Base-by-base conservation (phyloP, 2,797 vertebrate genomes). In the Cephalopachus bancanus region DNA sequence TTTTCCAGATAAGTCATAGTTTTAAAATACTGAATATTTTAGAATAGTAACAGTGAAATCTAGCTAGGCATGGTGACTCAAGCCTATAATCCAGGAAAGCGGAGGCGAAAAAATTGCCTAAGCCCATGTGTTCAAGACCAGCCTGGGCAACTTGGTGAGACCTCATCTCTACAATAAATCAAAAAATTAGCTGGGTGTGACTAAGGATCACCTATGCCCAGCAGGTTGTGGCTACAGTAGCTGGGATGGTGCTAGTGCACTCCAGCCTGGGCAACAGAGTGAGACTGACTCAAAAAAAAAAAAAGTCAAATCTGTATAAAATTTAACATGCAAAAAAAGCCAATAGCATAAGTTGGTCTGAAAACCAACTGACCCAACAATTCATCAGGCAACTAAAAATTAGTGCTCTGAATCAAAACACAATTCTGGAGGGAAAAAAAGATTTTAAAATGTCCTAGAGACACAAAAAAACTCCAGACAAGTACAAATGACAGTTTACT, bases 401-500 rank as follows among this genome's bases (percentile, higher is more conserved):
- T 22, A 97, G 96, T 26, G 3, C 24, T 92, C 95, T 89, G 92
- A 97, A 84, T 49, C 97, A 91, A 30, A 90, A 57, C 76, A 75
- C 55, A 88, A 96, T 95, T 96, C 97, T 79, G 91, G 97, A 89
- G 96, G 44, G 6, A 93, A 89, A 80, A 33, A 96, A 97, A 97
- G 92, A 71, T 94, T 87, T 93, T 89, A 93, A 97, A 83, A 88
- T 0, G 10, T 75, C n/a, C 79, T 51, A 83, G 97, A 97, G 97
- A 95, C 60, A 96, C 97, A 96, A 95, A 89, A 96, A 97, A 97
- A 97, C 96, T 78, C 96, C 94, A 97, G 93, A 97, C 96, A 94
- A 97, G 96, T 92, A 97, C 97, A 98, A 97, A 97, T 78, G 98
- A 96, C 92, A 97, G 97, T 97, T 97, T 96, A 95, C 91, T 95